These are phyloP conservation scores for Tineola bisselliella DNA, from an alignment of 2,888 invertebrate genomes.

Conservation along the genomic window DNA sequence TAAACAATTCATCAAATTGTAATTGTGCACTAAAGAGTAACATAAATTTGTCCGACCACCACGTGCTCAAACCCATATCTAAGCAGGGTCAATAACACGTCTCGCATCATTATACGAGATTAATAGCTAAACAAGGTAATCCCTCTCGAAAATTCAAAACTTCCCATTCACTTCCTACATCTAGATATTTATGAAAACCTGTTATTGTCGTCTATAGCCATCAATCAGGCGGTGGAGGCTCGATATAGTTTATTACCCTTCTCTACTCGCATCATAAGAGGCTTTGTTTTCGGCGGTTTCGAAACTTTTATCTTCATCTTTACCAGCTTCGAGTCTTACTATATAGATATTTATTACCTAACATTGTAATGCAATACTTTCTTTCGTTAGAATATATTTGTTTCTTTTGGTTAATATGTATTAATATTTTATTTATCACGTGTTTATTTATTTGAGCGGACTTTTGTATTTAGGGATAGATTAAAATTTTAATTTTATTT, in stretches of 20 bases:
- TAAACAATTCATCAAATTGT: too few species aligned
- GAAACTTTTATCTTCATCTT: not conserved
- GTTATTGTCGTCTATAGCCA: not conserved
- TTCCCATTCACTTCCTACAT: conserved; percentile 10
- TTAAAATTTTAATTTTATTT: too few species aligned
- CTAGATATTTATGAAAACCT: conserved; percentile 1
- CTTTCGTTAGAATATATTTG: too few species aligned
- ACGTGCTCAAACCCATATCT: not conserved
- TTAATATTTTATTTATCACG: too few species aligned
- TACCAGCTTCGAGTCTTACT: not conserved
- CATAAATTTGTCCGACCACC: too few species aligned
- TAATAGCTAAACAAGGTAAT: not conserved
- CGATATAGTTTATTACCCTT: not conserved
- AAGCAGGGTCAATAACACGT: not conserved
- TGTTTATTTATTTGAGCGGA: too few species aligned
- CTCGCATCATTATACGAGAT: not conserved
- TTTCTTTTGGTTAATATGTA: too few species aligned
- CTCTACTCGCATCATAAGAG: not conserved
- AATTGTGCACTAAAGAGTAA: too few species aligned
- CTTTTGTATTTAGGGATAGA: too few species aligned
- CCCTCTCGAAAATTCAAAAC: conserved; percentile 1
- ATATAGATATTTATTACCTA: too few species aligned
- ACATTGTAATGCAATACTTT: too few species aligned
- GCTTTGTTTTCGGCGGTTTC: conserved; percentile 2
- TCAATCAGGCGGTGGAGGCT: not conserved